These are phyloP conservation scores for Scaptomyza hsui DNA, from an alignment of 1,140 invertebrate species.

Conservation along the genomic window DNA sequence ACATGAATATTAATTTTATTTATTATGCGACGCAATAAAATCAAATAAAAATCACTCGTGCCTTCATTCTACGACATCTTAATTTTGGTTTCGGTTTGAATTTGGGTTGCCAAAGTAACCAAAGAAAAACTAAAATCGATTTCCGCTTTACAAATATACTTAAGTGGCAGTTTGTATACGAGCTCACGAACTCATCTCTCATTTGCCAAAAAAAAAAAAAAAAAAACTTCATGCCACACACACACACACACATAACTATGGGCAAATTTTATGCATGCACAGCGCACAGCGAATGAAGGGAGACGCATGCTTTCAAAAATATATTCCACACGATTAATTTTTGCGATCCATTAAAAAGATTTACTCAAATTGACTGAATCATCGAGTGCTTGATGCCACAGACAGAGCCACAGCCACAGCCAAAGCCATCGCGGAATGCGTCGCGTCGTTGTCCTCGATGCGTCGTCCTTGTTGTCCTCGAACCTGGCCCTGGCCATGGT, in stretches of 20 bases:
- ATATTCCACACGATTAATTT: slow-evolving; percentile 75
- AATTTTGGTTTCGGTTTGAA: too few relatives aligned
- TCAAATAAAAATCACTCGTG: slow-evolving; percentile 56
- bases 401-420: slow-evolving; percentile 13
- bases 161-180: slow-evolving; percentile 69
- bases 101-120: background rate
- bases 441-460: slow-evolving; percentile 29
- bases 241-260: slow-evolving; percentile 32
- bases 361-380: slow-evolving; percentile 82
- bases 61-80: background rate
- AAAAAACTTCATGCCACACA: slow-evolving; percentile 12
- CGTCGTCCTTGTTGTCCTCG: slow-evolving; percentile 35
- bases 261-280: slow-evolving; percentile 25
- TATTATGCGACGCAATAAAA: slow-evolving; percentile 65
- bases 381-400: too few relatives aligned
- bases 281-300: background rate
- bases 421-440: background rate
- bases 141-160: slow-evolving; percentile 66
- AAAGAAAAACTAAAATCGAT: slow-evolving; percentile 77
- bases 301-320: slow-evolving; percentile 47
- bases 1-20: slow-evolving; percentile 34
- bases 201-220: background rate
- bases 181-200: slow-evolving; percentile 30
- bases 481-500: slow-evolving; percentile 56
- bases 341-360: slow-evolving; percentile 76